Evolutionary conservation across 2,113 vertebrate genomes (phyloP).

Genomic region (Catharus bicknelli): DNA sequence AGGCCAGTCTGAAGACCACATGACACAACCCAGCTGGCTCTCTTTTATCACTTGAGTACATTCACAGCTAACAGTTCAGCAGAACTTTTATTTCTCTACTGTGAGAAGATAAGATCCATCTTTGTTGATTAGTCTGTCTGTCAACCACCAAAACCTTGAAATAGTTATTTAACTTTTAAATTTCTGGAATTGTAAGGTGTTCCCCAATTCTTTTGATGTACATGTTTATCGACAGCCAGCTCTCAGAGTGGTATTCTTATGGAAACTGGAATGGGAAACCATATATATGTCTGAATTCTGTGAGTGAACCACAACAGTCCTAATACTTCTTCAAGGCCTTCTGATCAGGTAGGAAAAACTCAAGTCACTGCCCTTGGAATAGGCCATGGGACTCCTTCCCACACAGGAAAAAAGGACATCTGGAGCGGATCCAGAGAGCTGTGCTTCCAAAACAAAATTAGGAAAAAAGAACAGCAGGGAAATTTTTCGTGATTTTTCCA

Average conservation of each 20-base stretch:
- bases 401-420: accelerated
- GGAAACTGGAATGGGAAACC: neutral
- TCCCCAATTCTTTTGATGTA: neutral
- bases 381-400: neutral
- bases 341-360: neutral
- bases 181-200: neutral
- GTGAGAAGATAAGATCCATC: neutral
- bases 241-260: neutral
- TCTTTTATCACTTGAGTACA: accelerated
- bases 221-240: neutral
- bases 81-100: neutral
- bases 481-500: neutral
- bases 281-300: neutral
- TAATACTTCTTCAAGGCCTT: neutral
- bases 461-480: neutral
- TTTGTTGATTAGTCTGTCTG: neutral
- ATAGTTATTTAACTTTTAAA: neutral
- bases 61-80: neutral
- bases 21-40: neutral
- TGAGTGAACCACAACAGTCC: neutral
- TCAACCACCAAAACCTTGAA: neutral
- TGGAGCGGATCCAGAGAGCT: neutral
- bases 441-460: neutral
- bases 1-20: neutral
- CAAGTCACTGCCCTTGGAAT: accelerated